Evolutionary conservation across 2,797 vertebrate species (phyloP), one percentile per base, ranked within the genome.

Genomic region (Carduelis carduelis): DNA sequence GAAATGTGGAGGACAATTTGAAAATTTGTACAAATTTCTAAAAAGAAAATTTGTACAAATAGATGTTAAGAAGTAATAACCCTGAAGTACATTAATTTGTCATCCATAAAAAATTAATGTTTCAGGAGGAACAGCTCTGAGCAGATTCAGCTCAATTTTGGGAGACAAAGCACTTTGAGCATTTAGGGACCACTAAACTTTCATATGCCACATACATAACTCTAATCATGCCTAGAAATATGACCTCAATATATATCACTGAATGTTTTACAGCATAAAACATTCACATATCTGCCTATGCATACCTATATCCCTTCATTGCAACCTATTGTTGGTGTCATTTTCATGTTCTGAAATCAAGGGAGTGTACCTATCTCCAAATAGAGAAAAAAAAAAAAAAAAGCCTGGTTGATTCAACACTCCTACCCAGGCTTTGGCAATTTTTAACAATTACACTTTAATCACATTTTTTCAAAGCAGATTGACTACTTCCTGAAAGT

Each of bases 321-420:
- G 3, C 10, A 56, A 41, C 27, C 47, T 87, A 47, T 57, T 1
- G 0, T 28, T 46, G 19, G 9, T 4, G 1, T 55, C n/a, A 60
- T 79, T 89, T 68, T 56, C 12, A 30, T 37, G 24, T 34, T 87
- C 72, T 63, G 59, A 65, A 84, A 79, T n/a, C 34, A 28, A 9
- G 3, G 5, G 8, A 84, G 11, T 37, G 14, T 22, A 59, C 3
- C 9, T 39, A 59, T 63, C 9, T 2, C 6, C 20, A 44, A 32
- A 13, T 0, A 24, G 2, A 8, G 17, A 4, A 6, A 23, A 26
- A 37, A 34, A 37, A 34, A 50, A 41, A 39, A 20, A 46, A 10
- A 39, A 14, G 1, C 14, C 8, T 15, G 6, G 7, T 43, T 44
- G 44, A 60, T 64, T 68, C 26, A 63, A 37, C 12, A 53, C 12